Evolutionary conservation across 2,888 invertebrate genomes (phyloP), one percentile per base, ranked within the genome.

Genomic region (Byasa hedistus): DNA sequence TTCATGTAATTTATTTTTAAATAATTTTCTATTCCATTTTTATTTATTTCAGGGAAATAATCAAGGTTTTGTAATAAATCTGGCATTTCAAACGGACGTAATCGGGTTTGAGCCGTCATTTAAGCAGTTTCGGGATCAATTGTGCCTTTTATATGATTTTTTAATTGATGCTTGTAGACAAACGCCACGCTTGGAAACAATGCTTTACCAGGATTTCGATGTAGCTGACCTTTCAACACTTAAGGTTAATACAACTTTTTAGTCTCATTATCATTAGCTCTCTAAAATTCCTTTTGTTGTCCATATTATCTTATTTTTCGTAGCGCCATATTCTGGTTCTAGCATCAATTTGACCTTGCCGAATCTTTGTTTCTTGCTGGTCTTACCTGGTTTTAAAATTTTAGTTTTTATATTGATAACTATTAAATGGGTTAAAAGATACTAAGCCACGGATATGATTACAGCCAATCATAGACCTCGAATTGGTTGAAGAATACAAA

Each of bases 131-230:
- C 93, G 93, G 71, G 93, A 94, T 60, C 94, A 94, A 69, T 87
- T 98, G 1, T 82, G 95, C 52, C 91, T 94, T 58, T 87, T 96
- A 23, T 94, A 96, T 70, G 96, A 96, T 72, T 93, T 93, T n/a
- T 94, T 98, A 73, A 93, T 96, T 17, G 93, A 95, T 68, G 94
- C 96, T 0, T 94, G 97, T 39, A 91, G 93, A 70, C 92, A 93
- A 48, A 91, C 96, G 62, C 96, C 97, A 1, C 92, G 97, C 64
- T 92, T 98, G 55, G 98, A 98, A 85, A 95, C 94, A 1, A 93
- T 95, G 75, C 86, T 96, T 57, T 96, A 95, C 82, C 92, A 95
- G 72, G 96, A 96, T 81, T 94, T 82, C 72, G 76, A 87, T 27
- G 71, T 71, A 19, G 75, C 77, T 21, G 69, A 76, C 21, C 77